Base-by-base conservation (phyloP, 1,140 invertebrate species). In the Berghia stephanieae region DNA sequence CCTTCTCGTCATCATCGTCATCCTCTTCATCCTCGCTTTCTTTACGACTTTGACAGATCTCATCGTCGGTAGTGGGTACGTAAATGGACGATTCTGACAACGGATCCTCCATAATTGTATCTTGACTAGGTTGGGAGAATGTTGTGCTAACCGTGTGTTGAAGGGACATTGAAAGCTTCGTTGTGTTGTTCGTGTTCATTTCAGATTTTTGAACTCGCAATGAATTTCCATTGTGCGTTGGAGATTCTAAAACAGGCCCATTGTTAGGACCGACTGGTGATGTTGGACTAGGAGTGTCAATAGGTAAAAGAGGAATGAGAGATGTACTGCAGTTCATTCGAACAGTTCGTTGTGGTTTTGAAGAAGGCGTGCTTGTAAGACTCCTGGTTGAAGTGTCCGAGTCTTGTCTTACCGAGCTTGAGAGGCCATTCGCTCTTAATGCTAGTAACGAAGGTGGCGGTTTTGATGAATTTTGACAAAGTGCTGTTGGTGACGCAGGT, bases 281-380 rank as follows among this genome's bases (percentile, higher is more conserved):
- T 2, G 74, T 49, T 8, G 74, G 24, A 31, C 60, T 43, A 27
- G 73, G 73, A 4, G 80, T 75, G 24, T 85, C 83, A 43, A 84
- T 78, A n/a, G 80, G 75, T 31, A 82, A 66, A 38, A 84, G 60
- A 1, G 83, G 83, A 55, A 84, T 85, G 40, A 81, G 68, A 24
- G 83, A 78, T 24, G 73, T 72, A 70, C 82, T 83, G 75, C 69
- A 75, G 71, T 73, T 73, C 10, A 81, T 78, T n/a, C 42, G n/a
- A 5, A 55, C 71, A 46, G 63, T 77, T 40, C 60, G 60, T 13
- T 42, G 27, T n/a, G 42, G 31, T 4, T 68, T 67, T 24, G 13
- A 21, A 5, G 40, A 18, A 2, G 44, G 18, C 21, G 27, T 36
- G n/a, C 42, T 36, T 24, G 31, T n/a, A 2, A 43, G 49, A n/a